These are phyloP conservation scores for Drosophila seguyi DNA, from an alignment of 1,140 invertebrate genomes.

Conservation along the genomic window DNA sequence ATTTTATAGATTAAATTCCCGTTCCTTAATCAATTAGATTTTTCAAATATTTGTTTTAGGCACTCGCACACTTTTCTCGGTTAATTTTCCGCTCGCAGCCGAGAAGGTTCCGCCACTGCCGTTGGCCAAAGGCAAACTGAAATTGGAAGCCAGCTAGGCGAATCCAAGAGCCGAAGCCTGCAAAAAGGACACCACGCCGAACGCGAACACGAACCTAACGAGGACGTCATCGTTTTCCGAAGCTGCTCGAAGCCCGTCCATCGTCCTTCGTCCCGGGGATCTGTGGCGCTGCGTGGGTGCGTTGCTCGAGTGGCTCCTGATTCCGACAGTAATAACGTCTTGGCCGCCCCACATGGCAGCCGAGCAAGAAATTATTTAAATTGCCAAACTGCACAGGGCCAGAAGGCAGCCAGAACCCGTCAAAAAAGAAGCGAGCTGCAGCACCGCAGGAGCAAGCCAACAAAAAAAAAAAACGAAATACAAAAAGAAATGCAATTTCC, in stretches of 20 bases:
- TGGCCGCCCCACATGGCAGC: conserved; percentile 64
- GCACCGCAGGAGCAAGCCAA: background rate
- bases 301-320: conserved; percentile 70
- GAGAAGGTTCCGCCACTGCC: conserved; percentile 34
- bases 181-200: conserved; percentile 50
- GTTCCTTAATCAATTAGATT: conserved; percentile 17
- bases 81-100: conserved; percentile 16
- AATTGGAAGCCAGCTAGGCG: conserved; percentile 45
- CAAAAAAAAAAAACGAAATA: background rate
- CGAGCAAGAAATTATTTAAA: conserved; percentile 66
- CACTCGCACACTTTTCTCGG: conserved; percentile 20
- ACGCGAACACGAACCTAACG: conserved; percentile 7
- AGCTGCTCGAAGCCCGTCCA: conserved; percentile 7
- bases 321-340: conserved; percentile 78
- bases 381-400: conserved; percentile 55
- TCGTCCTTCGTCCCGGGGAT: conserved; percentile 6
- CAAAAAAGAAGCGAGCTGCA: conserved; percentile 30
- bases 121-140: conserved; percentile 71
- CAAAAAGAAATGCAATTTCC: conserved; percentile 42
- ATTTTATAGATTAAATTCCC: conserved; percentile 20
- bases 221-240: conserved; percentile 53
- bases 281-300: conserved; percentile 53
- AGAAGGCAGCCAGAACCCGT: conserved; percentile 30
- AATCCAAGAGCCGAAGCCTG: conserved; percentile 24
- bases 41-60: conserved; percentile 26